A percentile compares a stretch with the other conserved stretches of the same genome.
Evolutionary conservation across 2,797 vertebrate genomes (phyloP).

Genomic region (Typhlichthys subterraneus): DNA sequence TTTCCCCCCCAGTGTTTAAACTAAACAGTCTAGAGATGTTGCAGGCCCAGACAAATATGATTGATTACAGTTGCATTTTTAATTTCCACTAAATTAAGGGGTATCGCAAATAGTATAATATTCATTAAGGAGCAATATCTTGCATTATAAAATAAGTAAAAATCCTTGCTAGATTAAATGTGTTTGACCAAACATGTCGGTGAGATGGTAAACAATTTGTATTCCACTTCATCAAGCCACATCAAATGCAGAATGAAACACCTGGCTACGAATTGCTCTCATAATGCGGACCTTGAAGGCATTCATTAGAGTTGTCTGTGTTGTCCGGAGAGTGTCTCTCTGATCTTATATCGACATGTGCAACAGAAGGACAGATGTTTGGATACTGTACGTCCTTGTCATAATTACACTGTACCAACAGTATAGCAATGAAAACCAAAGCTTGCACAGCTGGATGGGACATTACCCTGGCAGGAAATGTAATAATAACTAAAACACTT

Average conservation of each 20-base stretch:
- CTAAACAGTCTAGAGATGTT: neutral
- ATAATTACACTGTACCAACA: constrained; percentile 21
- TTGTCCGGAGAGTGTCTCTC: constrained; percentile 13
- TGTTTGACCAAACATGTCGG: constrained; percentile 25
- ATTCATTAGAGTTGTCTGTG: neutral
- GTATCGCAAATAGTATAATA: neutral
- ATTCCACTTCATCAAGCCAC: constrained; percentile 32
- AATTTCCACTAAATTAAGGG: neutral
- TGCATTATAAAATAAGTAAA: neutral
- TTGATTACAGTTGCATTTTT: neutral
- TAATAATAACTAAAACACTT: constrained; percentile 47
- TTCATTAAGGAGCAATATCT: neutral
- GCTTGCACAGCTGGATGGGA: constrained; percentile 9
- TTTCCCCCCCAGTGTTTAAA: neutral
- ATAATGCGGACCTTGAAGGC: constrained; percentile 35
- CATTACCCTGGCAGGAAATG: constrained; percentile 55
- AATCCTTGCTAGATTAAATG: neutral
- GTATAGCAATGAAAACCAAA: constrained; percentile 46
- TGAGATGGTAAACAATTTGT: constrained; percentile 16
- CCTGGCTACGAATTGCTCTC: constrained; percentile 16
- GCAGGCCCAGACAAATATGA: neutral
- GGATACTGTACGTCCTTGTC: constrained; percentile 22
- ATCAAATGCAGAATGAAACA: constrained; percentile 25
- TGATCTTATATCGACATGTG: neutral
- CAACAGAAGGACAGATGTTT: too few relatives aligned